phyloP scores from a whole-genome alignment of 1,140 invertebrate genomes.

The Atta colombica region DNA sequence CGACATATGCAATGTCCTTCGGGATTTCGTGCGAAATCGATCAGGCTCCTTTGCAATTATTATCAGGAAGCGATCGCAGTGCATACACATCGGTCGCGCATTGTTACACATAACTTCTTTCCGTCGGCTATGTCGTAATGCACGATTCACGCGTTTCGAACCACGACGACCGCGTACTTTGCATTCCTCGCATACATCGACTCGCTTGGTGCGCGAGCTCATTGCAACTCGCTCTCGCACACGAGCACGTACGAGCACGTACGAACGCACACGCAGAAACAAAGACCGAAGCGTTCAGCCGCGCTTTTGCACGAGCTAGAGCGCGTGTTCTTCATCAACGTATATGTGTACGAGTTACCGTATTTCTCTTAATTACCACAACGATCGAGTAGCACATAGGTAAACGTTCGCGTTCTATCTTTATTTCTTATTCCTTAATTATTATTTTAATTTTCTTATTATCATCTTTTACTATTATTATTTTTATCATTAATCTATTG shows the following conservation, averaged over 20 bases:
- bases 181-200: slow-evolving; percentile 66
- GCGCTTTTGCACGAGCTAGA: slow-evolving; percentile 14
- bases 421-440: slow-evolving; percentile 51
- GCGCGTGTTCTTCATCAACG: slow-evolving; percentile 11
- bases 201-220: slow-evolving; percentile 50
- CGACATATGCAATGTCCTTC: slow-evolving; percentile 1
- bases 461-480: slow-evolving; percentile 55
- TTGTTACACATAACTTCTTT: slow-evolving; percentile 77
- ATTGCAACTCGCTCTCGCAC: slow-evolving; percentile 20
- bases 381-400: slow-evolving; percentile 49
- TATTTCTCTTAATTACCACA: slow-evolving; percentile 65
- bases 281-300: slow-evolving; percentile 33
- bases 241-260: neutral
- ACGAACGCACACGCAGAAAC: neutral
- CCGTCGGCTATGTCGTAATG: slow-evolving; percentile 64
- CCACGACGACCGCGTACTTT: slow-evolving; percentile 67
- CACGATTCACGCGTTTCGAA: slow-evolving; percentile 66
- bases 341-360: slow-evolving; percentile 77
- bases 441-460: slow-evolving; percentile 33
- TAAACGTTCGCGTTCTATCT: slow-evolving; percentile 46
- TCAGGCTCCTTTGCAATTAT: neutral
- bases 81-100: slow-evolving; percentile 46
- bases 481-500: slow-evolving; percentile 47
- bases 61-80: slow-evolving; percentile 70
- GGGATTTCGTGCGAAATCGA: slow-evolving; percentile 12